Conservation (phyloP, 2,113 vertebrate genomes). For the Ciconia boyciana region DNA sequence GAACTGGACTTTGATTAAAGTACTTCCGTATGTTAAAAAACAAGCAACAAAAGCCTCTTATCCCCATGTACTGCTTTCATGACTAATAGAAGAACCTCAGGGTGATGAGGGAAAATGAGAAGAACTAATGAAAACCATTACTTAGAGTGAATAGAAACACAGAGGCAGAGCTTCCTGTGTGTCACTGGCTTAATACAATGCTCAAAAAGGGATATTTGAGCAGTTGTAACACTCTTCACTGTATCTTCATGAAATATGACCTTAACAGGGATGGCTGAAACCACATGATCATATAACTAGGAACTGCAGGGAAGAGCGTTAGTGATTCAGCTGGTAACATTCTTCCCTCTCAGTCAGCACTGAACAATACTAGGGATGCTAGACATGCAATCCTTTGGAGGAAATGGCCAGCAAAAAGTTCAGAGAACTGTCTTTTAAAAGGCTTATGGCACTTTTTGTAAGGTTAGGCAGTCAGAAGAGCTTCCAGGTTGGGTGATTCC, state of each 20-base stretch:
- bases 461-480: background rate
- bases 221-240: background rate
- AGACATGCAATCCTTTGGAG: background rate
- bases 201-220: background rate
- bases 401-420: background rate
- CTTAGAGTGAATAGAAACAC: background rate
- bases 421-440: background rate
- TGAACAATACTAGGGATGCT: background rate
- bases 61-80: background rate
- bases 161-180: background rate
- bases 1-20: background rate
- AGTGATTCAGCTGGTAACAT: background rate
- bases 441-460: background rate
- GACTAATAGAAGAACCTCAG: background rate
- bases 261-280: background rate
- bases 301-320: background rate
- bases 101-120: background rate
- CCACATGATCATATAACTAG: background rate
- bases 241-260: background rate
- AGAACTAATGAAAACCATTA: background rate
- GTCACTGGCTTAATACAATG: background rate
- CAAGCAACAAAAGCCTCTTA: background rate
- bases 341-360: background rate
- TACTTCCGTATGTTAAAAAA: background rate
- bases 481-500: background rate